Evolutionary conservation across 2,113 vertebrate species (phyloP).

Genomic region (Dromiciops gliroides): DNA sequence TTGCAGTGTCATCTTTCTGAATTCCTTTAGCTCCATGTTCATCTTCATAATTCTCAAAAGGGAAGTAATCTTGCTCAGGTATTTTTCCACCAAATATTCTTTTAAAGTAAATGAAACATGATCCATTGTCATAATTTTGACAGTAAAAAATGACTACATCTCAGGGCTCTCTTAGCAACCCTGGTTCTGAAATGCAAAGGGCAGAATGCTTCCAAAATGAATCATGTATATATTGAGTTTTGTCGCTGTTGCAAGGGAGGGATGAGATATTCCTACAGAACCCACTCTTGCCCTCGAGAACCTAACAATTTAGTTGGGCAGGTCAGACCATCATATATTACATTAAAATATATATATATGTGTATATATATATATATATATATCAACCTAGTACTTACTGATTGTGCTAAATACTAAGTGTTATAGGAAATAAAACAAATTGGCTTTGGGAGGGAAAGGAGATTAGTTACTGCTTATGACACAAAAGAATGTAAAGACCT

Average conservation of each 20-base stretch:
- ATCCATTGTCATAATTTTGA: conserved; percentile 83
- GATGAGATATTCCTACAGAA: not conserved
- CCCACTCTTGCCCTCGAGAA: not conserved
- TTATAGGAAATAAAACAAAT: not conserved
- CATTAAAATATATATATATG: no score
- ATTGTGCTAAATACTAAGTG: not conserved
- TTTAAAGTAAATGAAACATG: conserved; percentile 79
- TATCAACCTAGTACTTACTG: not conserved
- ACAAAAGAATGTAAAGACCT: not conserved
- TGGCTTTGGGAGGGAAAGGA: not conserved
- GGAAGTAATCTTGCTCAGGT: conserved; percentile 6
- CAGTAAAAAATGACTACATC: conserved; percentile 82
- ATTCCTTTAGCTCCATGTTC: conserved; percentile 25
- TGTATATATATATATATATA: no score
- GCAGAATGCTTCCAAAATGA: not conserved
- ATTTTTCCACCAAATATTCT: conserved; percentile 45
- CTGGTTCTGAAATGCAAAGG: conserved; percentile 38
- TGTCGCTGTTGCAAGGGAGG: not conserved
- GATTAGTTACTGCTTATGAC: not conserved
- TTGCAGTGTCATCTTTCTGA: conserved; percentile 9
- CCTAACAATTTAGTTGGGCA: not conserved
- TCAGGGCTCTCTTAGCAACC: conserved; percentile 75
- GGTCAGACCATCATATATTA: not conserved
- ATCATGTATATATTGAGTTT: not conserved
- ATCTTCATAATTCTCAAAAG: conserved; percentile 52